A percentile compares a stretch with the other conserved stretches of the same genome.
phyloP scores from a whole-genome alignment of 2,888 invertebrate genomes.

The Petrolisthes cinctipes region DNA sequence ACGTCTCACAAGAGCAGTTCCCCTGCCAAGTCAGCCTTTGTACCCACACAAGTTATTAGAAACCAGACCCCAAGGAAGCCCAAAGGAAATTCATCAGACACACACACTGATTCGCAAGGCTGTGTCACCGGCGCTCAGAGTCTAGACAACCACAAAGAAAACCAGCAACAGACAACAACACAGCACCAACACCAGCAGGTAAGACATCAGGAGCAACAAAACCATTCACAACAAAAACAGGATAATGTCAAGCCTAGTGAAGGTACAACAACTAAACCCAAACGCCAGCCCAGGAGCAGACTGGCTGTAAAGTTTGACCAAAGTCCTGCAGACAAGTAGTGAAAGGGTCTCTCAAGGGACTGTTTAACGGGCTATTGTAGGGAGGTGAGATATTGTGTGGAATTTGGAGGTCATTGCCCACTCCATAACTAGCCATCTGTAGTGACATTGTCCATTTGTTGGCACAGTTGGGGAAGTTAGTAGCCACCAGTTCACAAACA shows the following conservation, averaged over 20 bases:
- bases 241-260: background rate
- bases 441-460: too few relatives aligned
- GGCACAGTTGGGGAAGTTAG: too few relatives aligned
- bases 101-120: background rate
- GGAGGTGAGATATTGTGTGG: background rate
- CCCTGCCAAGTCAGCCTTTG: conserved; percentile 60
- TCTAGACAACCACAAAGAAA: background rate
- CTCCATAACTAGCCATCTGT: too few relatives aligned
- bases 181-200: conserved; percentile 6
- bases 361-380: background rate
- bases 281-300: conserved; percentile 34
- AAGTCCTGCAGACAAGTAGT: conserved; percentile 18
- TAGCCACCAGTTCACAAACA: too few relatives aligned
- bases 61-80: conserved; percentile 62
- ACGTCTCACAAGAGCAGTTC: conserved; percentile 31
- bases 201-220: conserved; percentile 10
- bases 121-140: background rate
- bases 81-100: background rate
- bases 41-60: conserved; percentile 61
- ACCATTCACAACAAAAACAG: background rate
- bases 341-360: background rate
- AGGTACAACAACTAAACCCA: conserved; percentile 20
- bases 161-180: background rate
- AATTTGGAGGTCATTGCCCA: too few relatives aligned
- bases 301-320: conserved; percentile 50